Evolutionary conservation across 1,140 invertebrate species (phyloP).

Genomic region (Plutomurus gul): DNA sequence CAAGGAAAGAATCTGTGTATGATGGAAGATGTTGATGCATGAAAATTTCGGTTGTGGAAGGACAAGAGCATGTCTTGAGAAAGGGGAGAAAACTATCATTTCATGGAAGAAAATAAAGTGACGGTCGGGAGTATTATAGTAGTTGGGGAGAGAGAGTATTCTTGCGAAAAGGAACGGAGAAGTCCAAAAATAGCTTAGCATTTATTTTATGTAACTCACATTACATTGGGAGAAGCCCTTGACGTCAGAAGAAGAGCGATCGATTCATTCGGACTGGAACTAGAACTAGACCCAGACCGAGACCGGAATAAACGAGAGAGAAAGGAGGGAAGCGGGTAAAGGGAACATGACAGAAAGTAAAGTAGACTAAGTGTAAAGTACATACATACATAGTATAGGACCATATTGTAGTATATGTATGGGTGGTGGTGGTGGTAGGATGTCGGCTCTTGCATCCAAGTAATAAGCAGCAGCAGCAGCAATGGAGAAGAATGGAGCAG

Average conservation of each 20-base stretch:
- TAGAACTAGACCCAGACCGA: constrained; percentile 39
- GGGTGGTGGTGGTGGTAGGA: too few relatives aligned
- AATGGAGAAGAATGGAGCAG: neutral
- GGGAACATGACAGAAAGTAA: constrained; percentile 7
- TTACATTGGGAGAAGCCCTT: constrained; percentile 12
- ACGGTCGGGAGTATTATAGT: neutral
- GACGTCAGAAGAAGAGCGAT: constrained; percentile 28
- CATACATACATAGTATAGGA: neutral
- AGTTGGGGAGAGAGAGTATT: neutral
- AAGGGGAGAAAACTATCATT: neutral
- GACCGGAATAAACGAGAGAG: constrained; percentile 35
- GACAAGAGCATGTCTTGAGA: neutral
- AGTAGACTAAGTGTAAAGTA: constrained; percentile 26
- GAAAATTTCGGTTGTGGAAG: constrained; percentile 4
- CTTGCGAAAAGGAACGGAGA: neutral
- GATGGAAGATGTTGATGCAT: constrained; percentile 4
- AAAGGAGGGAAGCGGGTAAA: constrained; percentile 34
- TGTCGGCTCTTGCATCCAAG: too few relatives aligned
- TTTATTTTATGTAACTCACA: constrained; percentile 32
- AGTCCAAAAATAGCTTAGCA: constrained; percentile 28
- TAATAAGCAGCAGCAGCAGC: neutral
- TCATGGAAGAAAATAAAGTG: neutral
- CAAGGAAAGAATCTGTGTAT: neutral
- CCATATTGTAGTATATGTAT: too few relatives aligned
- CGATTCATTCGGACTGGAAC: constrained; percentile 28